These are phyloP conservation scores for Sminthurides bifidus DNA, from an alignment of 1,140 invertebrate species.

Conservation along the genomic window DNA sequence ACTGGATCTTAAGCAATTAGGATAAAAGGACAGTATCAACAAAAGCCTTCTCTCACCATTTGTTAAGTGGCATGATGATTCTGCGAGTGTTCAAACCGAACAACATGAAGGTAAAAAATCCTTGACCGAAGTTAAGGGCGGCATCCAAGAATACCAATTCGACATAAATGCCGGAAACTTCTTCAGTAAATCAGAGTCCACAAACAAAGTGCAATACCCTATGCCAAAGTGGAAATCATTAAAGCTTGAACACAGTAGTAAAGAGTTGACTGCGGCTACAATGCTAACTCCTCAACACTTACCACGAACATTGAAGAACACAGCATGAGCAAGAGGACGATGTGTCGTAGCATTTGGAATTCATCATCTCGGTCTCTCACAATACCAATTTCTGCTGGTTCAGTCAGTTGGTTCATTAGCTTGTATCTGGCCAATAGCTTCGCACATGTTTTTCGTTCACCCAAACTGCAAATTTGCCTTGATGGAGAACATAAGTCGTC, in stretches of 20 bases:
- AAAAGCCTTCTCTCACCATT: conserved; percentile 38
- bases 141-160: conserved; percentile 83
- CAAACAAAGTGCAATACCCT: conserved; percentile 71
- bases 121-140: conserved; percentile 77
- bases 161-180: conserved; percentile 75
- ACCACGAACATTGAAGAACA: conserved; percentile 79
- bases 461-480: conserved; percentile 30
- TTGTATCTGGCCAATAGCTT: conserved; percentile 43
- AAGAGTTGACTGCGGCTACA: neutral
- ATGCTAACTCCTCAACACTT: conserved; percentile 36
- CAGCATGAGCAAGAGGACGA: conserved; percentile 68
- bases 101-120: conserved; percentile 65
- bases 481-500: conserved; percentile 39
- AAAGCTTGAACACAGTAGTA: conserved; percentile 4
- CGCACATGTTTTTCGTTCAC: conserved; percentile 43
- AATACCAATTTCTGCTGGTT: conserved; percentile 40
- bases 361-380: conserved; percentile 38
- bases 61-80: conserved; percentile 52
- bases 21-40: neutral
- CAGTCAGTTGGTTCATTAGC: conserved; percentile 43
- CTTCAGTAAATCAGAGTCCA: conserved; percentile 75
- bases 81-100: conserved; percentile 66
- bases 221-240: conserved; percentile 17
- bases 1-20: neutral
- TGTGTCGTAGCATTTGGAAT: conserved; percentile 64